Percentiles rank a stretch among this genome's conserved stretches.
These are phyloP conservation scores for Mastomys coucha DNA, from an alignment of 2,113 vertebrate species.

Conservation along the genomic window DNA sequence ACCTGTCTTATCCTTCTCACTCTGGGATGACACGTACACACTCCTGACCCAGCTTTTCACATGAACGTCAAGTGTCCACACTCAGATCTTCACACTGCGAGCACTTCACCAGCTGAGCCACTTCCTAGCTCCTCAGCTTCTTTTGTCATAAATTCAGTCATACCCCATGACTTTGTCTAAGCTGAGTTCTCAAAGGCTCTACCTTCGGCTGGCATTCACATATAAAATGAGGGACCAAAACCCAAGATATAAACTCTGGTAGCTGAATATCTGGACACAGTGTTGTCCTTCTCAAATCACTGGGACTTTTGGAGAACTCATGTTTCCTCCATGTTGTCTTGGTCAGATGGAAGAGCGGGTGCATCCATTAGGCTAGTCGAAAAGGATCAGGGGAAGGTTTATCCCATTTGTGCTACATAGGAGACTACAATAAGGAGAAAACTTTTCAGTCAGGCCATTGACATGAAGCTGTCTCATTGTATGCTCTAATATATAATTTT, in stretches of 20 bases:
- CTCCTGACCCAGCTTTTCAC: neutral
- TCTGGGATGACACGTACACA: neutral
- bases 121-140: neutral
- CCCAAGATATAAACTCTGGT: neutral
- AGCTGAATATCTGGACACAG: neutral
- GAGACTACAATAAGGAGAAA: neutral
- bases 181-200: neutral
- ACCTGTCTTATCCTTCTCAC: neutral
- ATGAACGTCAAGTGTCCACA: neutral
- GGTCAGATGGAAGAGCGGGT: neutral
- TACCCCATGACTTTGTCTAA: neutral
- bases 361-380: neutral
- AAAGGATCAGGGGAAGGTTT: neutral
- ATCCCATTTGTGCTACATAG: neutral
- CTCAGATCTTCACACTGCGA: neutral
- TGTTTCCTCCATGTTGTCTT: neutral
- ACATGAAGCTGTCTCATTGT: neutral
- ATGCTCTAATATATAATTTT: slow-evolving; percentile 58
- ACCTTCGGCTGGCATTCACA: neutral
- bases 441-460: slow-evolving; percentile 50
- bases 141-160: neutral
- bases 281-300: neutral
- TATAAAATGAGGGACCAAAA: neutral
- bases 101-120: neutral
- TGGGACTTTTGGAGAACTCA: neutral